phyloP scores from a whole-genome alignment of 2,888 invertebrate species.

The Cistogaster globosa region DNA sequence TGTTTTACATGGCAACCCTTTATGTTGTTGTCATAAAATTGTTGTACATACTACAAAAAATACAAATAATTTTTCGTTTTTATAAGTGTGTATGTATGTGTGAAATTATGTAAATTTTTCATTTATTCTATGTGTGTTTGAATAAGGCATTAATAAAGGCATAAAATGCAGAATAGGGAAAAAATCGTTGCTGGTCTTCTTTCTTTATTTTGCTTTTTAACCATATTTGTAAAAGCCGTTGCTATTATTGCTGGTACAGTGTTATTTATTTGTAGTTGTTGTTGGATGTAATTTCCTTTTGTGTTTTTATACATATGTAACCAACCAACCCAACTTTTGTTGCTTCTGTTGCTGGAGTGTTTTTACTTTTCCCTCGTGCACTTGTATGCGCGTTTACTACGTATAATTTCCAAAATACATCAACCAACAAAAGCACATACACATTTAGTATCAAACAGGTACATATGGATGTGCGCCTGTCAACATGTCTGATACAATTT shows the following conservation, averaged over 20 bases:
- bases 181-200: constrained; percentile 33
- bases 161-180: constrained; percentile 59
- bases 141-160: constrained; percentile 52
- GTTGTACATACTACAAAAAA: too few species aligned
- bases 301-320: constrained; percentile 50
- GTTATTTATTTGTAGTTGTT: constrained; percentile 56
- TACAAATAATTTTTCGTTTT: too few species aligned
- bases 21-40: constrained; percentile 65
- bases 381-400: constrained; percentile 58
- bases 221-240: constrained; percentile 56
- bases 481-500: neutral
- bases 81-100: constrained; percentile 23
- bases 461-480: neutral
- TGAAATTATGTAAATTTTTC: constrained; percentile 29
- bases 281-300: constrained; percentile 46
- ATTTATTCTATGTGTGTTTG: neutral
- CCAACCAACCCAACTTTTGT: constrained; percentile 53
- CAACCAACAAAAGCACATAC: neutral
- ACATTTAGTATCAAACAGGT: neutral
- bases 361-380: constrained; percentile 60
- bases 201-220: constrained; percentile 29
- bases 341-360: constrained; percentile 35
- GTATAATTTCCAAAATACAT: constrained; percentile 48
- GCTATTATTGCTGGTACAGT: constrained; percentile 66
- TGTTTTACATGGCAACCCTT: constrained; percentile 78